Percentiles rank a stretch among this genome's conserved stretches.
Evolutionary conservation across 1,140 invertebrate species (phyloP).

Genomic region (Zaprionus camerounensis): DNA sequence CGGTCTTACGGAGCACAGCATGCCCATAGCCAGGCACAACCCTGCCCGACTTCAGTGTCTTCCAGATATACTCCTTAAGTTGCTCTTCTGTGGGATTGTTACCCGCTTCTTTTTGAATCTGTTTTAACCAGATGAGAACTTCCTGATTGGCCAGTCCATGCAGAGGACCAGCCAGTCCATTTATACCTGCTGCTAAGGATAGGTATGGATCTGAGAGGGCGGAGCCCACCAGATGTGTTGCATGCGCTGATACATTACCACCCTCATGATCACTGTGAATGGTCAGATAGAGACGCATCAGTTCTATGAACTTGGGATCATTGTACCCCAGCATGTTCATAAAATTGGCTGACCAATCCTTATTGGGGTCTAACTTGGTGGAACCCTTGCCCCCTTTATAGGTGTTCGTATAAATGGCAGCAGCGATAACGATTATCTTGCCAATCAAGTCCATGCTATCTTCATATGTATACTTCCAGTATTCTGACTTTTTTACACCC

Average conservation of each 20-base stretch:
- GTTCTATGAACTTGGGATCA: slow-evolving; percentile 92
- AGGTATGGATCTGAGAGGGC: slow-evolving; percentile 97
- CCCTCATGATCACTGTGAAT: slow-evolving; percentile 98
- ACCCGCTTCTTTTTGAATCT: slow-evolving; percentile 91
- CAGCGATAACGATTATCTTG: slow-evolving; percentile 95
- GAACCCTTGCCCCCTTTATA: slow-evolving; percentile 93
- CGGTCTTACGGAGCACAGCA: slow-evolving; percentile 97
- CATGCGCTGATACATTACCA: slow-evolving; percentile 97
- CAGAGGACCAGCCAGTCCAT: slow-evolving; percentile 96
- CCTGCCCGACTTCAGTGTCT: slow-evolving; percentile 93
- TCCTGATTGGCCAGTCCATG: slow-evolving; percentile 98
- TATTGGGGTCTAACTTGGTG: slow-evolving; percentile 92
- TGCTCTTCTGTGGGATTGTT: slow-evolving; percentile 93
- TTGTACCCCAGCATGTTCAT: slow-evolving; percentile 95
- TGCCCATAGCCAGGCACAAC: slow-evolving; percentile 98
- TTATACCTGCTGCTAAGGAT: slow-evolving; percentile 95
- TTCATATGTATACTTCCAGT: slow-evolving; percentile 92
- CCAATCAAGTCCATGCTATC: slow-evolving; percentile 98
- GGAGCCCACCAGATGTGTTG: slow-evolving; percentile 96
- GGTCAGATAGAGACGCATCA: slow-evolving; percentile 96
- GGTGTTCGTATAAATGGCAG: slow-evolving; percentile 95
- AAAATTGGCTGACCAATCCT: slow-evolving; percentile 98
- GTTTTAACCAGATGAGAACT: slow-evolving; percentile 92
- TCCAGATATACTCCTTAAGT: slow-evolving; percentile 95
- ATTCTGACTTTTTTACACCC: slow-evolving; percentile 47